These are phyloP conservation scores for Cybosia mesomella DNA, from an alignment of 2,888 invertebrate genomes.

Conservation along the genomic window DNA sequence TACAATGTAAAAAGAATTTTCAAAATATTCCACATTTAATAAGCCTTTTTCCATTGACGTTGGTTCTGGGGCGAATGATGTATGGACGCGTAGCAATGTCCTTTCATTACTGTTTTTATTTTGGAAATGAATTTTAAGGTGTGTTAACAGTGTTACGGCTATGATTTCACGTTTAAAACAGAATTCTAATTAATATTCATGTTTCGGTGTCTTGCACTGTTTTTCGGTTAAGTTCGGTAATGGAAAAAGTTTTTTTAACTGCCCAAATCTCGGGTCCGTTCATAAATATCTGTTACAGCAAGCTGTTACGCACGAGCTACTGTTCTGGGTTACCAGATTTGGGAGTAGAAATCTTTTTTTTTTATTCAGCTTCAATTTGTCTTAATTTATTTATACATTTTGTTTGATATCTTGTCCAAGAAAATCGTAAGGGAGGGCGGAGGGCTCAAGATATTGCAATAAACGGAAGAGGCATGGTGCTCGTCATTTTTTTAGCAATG, in stretches of 20 bases:
- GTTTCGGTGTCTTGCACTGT: conserved; percentile 68
- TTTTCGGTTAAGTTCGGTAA: conserved; percentile 76
- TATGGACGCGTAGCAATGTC: too few relatives aligned
- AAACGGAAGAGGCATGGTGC: not conserved
- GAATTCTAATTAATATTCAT: conserved; percentile 75
- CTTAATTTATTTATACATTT: not conserved
- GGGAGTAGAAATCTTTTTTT: not conserved
- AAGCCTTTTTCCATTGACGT: too few relatives aligned
- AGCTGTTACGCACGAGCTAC: conserved; percentile 84
- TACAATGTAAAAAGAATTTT: too few relatives aligned
- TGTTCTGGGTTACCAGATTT: conserved; percentile 51
- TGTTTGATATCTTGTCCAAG: too few relatives aligned
- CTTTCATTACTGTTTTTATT: not conserved
- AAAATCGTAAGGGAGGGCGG: too few relatives aligned
- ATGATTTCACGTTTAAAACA: conserved; percentile 39
- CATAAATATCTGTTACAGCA: conserved; percentile 84
- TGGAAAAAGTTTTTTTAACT: conserved; percentile 84
- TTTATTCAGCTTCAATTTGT: not conserved
- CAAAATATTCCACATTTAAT: too few relatives aligned
- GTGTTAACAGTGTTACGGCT: conserved; percentile 18
- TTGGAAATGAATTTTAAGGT: conserved; percentile 9
- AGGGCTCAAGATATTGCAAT: not conserved
- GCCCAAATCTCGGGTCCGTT: conserved; percentile 75
- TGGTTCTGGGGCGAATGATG: too few relatives aligned
- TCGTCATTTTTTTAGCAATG: not conserved